Evolutionary conservation across 2,113 vertebrate species (phyloP), one percentile per base, ranked within the genome.

Genomic region (Stercorarius parasiticus): DNA sequence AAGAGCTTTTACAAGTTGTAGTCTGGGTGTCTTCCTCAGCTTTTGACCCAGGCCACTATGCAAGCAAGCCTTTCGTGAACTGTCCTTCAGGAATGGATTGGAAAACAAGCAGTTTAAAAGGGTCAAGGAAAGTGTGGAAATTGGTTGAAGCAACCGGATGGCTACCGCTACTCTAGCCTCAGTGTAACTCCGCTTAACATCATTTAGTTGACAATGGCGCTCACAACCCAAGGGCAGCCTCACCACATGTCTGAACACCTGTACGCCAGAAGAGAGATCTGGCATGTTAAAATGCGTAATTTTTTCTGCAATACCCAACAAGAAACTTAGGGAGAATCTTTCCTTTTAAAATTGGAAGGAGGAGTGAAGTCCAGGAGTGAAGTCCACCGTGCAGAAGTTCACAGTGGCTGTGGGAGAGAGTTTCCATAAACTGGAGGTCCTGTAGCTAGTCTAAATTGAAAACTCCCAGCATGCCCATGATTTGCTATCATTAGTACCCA

Each of bases 251-350:
- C 43, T 56, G 78, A 89, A 56, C 42, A 88, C 53, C 80, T 78
- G 67, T n/a, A 36, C 5, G 53, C 32, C 45, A 43, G 53, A 34
- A 38, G 17, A 36, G 34, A 73, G 67, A 67, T 29, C 14, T 36
- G 36, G 21, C 1, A 0, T n/a, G 29, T 69, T 77, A n/a, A 55
- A 86, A 45, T 22, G 22, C 49, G 25, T 18, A 56, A 11, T 1
- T 20, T 74, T 88, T 88, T 47, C 78, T 95, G 66, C 58, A 36
- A 5, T 42, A 22, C 25, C 45, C 84, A 53, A 34, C 25, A 32
- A 80, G 27, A 32, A 64, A 56, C 32, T 23, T 18, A 56, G 12
- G 47, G 30, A 61, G 49, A 69, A 32, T 59, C 14, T 65, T 43
- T 56, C 53, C 29, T 56, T 69, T 42, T 38, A 52, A 53, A 80